Percentiles rank a stretch among this genome's conserved stretches.
phyloP scores from a whole-genome alignment of 2,888 invertebrate genomes.

The Charanyca ferruginea region DNA sequence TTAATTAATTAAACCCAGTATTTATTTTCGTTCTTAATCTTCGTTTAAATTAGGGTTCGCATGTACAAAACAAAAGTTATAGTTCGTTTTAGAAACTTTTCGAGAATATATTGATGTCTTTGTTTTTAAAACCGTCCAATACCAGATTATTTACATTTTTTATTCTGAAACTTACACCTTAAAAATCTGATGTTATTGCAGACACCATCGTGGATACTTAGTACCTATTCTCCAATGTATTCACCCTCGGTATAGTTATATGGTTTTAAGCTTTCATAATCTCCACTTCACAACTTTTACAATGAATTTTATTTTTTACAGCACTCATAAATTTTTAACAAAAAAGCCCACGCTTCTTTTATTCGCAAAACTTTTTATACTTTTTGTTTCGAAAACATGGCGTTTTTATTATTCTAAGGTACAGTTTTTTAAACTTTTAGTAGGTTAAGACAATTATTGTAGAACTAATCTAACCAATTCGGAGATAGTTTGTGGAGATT shows the following conservation, averaged over 20 bases:
- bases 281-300: constrained; percentile 47
- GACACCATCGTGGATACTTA: background rate
- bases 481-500: constrained; percentile 72
- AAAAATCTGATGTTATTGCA: constrained; percentile 26
- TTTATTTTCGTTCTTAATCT: constrained; percentile 29
- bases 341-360: constrained; percentile 63
- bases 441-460: constrained; percentile 7
- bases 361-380: constrained; percentile 32
- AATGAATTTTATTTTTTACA: constrained; percentile 40
- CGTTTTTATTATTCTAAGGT: constrained; percentile 8
- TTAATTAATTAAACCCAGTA: constrained; percentile 27
- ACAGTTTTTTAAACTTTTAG: constrained; percentile 10
- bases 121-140: background rate
- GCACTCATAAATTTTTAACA: constrained; percentile 43
- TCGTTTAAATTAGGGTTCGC: constrained; percentile 15
- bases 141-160: background rate
- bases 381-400: constrained; percentile 31
- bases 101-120: background rate
- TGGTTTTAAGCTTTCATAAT: constrained; percentile 40
- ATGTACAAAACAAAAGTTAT: background rate
- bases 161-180: background rate
- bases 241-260: background rate
- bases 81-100: background rate
- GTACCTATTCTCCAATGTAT: background rate
- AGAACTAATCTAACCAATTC: constrained; percentile 60